A percentile compares a stretch with the other conserved stretches of the same genome.
Conservation (phyloP, 2,113 vertebrate genomes). For the Amphilophus citrinellus region DNA sequence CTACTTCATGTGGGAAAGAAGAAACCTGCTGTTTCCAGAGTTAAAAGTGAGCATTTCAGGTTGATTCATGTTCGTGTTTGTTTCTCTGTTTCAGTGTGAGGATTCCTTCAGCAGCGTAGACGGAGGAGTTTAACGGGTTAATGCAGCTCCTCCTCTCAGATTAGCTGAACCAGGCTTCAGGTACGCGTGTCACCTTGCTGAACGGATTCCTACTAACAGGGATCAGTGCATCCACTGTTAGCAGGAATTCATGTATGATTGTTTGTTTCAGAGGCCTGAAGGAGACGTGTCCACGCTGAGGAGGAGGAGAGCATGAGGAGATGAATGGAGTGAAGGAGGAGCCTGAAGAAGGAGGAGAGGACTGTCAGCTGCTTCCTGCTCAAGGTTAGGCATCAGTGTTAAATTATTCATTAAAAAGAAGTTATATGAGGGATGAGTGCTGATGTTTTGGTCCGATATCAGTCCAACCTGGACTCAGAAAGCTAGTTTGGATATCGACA, state of each 20-base stretch:
- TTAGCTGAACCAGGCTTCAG: not conserved
- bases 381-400: constrained; percentile 16
- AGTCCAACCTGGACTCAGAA: not conserved
- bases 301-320: constrained; percentile 11
- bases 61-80: not conserved
- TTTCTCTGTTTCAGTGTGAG: not conserved
- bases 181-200: not conserved
- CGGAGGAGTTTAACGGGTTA: not conserved
- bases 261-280: not conserved
- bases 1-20: too few species aligned
- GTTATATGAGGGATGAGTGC: not conserved
- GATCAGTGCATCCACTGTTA: not conserved
- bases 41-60: not conserved
- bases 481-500: not conserved
- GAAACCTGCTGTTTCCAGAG: too few species aligned
- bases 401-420: not conserved
- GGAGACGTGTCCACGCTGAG: not conserved
- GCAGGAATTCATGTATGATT: not conserved
- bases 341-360: constrained; percentile 3
- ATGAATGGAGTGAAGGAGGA: constrained; percentile 44
- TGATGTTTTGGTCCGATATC: not conserved
- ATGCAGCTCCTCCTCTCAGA: not conserved
- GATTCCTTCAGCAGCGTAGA: not conserved
- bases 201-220: not conserved
- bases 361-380: not conserved